Base-by-base conservation (phyloP, 2,888 invertebrate genomes). In the Notodonta ziczac region DNA sequence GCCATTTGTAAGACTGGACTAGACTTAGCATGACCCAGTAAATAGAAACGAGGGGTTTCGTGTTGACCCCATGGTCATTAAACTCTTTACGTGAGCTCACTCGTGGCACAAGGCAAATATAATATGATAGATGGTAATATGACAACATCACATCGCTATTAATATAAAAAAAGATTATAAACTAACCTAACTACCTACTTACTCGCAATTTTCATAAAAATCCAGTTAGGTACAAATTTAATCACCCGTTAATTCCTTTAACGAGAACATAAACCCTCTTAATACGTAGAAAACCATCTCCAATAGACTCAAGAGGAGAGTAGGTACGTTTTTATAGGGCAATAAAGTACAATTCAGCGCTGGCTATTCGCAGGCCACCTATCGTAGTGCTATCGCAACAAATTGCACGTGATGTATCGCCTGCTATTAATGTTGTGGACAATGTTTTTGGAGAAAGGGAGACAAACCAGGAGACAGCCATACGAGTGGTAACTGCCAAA, bases 321-420 rank as follows among this genome's bases (percentile, higher is more conserved):
- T 54, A 54, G 54, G 54, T 54, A 74, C 77, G 79, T 83, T 87
- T 74, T 89, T 88, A 88, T 86, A 78, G 85, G 75, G 79, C 84
- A 81, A 90, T 91, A 90, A 90, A 90, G 84, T 81, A 90, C 87
- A 86, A 85, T 86, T 80, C 85, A 72, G 74, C 72, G 71, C 69
- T 69, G 63, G 72, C 54, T 39, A 71, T 78, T 77, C 80, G 81
- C 78, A 73, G 79, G 84, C 81, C 79, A 80, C 82, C 85, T 87
- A 89, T 88, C 88, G 85, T 73, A 78, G 81, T 77, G 87, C 87
- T 87, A 89, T 90, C 89, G 90, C 89, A 83, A 92, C 91, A 92
- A 92, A 91, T 91, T 91, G 91, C 89, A 82, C 81, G 87, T 89
- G 90, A 91, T 90, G 85, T 89, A 92, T 91, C 85, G 82, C 81